Base-by-base conservation (phyloP, 2,797 vertebrate genomes). In the Ptychadena robeensis region DNA sequence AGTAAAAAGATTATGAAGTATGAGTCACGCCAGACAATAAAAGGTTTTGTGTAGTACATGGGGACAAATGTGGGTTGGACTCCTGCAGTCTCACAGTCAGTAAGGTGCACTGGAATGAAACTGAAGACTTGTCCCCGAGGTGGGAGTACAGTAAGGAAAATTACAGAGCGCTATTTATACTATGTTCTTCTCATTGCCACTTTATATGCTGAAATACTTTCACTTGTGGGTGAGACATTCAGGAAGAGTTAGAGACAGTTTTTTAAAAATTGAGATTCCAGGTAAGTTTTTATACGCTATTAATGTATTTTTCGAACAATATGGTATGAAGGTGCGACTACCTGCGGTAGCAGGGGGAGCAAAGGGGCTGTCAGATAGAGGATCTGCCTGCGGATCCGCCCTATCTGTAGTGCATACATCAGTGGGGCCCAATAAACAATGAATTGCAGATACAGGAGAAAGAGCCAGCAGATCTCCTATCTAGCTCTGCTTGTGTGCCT, bases 21-120 rank as follows among this genome's bases (percentile, higher is more conserved):
- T 84, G 82, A 84, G 76, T 84, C 76, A 80, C 28, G 35, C 25
- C 57, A 34, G 34, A 83, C 44, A 84, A 73, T 59, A 69, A 74
- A 80, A 79, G 61, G 63, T 65, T 32, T 73, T 57, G 64, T 35
- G 37, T 44, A 0, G n/a, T 22, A 37, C 57, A 64, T 64, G 67
- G 71, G 31, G 30, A 75, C 22, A 27, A 70, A 80, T 37, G 77
- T 80, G 70, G 82, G 77, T 12, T 53, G 71, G 14, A 53, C 38
- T 44, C 76, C 70, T 68, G 76, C 70, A 27, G 70, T 69, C 48
- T 79, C 63, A 61, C 76, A 59, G 63, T 15, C 25, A 57, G 64
- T 59, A 28, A 68, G 73, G 48, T 68, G 64, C 48, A 73, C 8
- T 38, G 37, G 63, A 74, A 64, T 63, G 22, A 79, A 68, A 65